These are phyloP conservation scores for Cheilosia urbana DNA, from an alignment of 2,888 invertebrate genomes.

Conservation along the genomic window DNA sequence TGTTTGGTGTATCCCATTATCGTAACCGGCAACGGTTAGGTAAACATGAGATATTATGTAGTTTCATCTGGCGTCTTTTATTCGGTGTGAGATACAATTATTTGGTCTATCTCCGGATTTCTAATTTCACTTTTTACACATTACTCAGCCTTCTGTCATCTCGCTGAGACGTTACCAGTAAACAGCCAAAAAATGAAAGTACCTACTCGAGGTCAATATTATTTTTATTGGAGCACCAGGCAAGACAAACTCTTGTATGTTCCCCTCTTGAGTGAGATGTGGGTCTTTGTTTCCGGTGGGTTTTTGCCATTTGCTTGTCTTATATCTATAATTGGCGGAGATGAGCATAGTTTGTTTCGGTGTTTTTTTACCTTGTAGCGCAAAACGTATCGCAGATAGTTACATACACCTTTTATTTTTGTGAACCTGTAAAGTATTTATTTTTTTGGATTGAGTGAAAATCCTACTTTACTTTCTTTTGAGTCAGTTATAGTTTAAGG, in stretches of 20 bases:
- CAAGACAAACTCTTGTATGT: background rate
- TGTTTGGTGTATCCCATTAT: conserved; percentile 14
- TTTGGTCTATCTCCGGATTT: conserved; percentile 34
- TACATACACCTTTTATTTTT: too few relatives aligned
- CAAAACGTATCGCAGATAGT: too few relatives aligned
- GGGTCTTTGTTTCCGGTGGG: conserved; percentile 6
- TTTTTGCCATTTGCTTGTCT: conserved; percentile 9
- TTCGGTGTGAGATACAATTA: conserved; percentile 20
- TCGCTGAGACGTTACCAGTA: background rate
- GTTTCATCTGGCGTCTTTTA: conserved; percentile 9
- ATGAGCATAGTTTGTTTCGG: conserved; percentile 5
- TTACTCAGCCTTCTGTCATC: background rate
- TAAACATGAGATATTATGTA: conserved; percentile 16
- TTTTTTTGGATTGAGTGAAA: too few relatives aligned
- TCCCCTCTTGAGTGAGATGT: conserved; percentile 1
- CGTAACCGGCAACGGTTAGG: conserved; percentile 32
- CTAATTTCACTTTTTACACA: conserved; percentile 57
- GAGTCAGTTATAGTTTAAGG: too few relatives aligned
- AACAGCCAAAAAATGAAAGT: conserved; percentile 44
- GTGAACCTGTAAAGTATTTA: too few relatives aligned
- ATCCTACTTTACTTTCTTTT: too few relatives aligned
- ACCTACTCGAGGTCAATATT: conserved; percentile 40
- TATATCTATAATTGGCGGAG: conserved; percentile 36
- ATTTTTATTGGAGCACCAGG: conserved; percentile 4
- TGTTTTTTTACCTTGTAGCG: background rate